These are phyloP conservation scores for Halcyon senegalensis DNA, from an alignment of 2,113 vertebrate genomes.

Conservation along the genomic window DNA sequence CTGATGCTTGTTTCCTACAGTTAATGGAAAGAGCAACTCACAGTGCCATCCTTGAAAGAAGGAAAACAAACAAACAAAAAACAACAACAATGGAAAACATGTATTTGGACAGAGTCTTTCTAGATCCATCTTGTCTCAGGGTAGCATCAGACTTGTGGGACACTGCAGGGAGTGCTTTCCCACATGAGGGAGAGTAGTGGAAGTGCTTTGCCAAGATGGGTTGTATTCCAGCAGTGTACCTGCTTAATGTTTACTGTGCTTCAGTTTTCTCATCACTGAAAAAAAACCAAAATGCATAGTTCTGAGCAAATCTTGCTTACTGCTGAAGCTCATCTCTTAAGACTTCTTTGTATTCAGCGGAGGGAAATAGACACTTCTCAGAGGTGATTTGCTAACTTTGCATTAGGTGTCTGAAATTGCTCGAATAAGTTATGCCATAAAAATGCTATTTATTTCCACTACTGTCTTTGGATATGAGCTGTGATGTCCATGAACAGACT, in stretches of 20 bases:
- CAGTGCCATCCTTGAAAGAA: not conserved
- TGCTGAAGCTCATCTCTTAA: not conserved
- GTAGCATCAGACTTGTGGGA: not conserved
- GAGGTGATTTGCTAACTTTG: not conserved
- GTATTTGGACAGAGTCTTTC: not conserved
- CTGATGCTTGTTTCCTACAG: slow-evolving; percentile 17
- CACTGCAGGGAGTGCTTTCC: not conserved
- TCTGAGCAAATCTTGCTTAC: not conserved
- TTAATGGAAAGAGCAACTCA: not conserved
- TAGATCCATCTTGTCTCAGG: not conserved
- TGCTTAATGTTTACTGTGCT: not conserved
- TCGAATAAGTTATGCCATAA: not conserved
- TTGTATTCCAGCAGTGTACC: not conserved
- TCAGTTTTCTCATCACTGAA: not conserved
- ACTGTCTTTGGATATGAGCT: not conserved
- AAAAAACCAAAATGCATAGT: not conserved
- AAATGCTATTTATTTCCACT: not conserved
- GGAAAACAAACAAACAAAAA: not conserved
- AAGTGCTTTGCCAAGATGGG: not conserved
- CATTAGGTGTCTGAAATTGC: not conserved
- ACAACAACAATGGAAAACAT: not conserved
- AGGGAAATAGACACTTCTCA: not conserved
- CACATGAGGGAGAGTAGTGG: rapidly evolving
- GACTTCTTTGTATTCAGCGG: not conserved
- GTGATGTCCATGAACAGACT: not conserved